A percentile compares a stretch with the other conserved stretches of the same genome.
Evolutionary conservation across 2,113 vertebrate genomes (phyloP).

Genomic region (Natator depressus): DNA sequence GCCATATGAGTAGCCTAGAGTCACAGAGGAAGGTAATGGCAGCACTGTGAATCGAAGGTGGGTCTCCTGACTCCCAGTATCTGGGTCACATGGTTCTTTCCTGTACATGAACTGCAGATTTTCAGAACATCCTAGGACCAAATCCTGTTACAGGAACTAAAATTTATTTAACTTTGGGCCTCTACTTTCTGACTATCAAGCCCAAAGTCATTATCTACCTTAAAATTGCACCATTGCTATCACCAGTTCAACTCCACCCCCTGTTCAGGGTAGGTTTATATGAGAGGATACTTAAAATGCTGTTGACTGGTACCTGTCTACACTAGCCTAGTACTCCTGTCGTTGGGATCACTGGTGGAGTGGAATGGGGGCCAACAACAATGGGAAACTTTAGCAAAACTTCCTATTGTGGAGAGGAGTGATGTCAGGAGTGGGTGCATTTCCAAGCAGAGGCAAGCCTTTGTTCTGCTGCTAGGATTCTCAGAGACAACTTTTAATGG

Average conservation of each 20-base stretch:
- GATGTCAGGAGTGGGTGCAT: not conserved
- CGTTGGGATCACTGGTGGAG: not conserved
- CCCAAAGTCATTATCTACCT: not conserved
- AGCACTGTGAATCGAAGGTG: not conserved
- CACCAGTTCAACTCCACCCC: not conserved
- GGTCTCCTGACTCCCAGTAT: not conserved
- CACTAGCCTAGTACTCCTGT: not conserved
- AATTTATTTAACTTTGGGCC: not conserved
- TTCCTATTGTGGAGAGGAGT: not conserved
- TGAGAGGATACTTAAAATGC: not conserved
- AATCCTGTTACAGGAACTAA: not conserved
- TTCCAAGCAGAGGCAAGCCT: not conserved
- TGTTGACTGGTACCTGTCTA: not conserved
- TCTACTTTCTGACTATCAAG: not conserved
- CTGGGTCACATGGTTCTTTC: not conserved
- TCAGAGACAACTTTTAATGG: not conserved
- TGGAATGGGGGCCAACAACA: not conserved
- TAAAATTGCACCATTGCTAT: not conserved
- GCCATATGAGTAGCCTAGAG: not conserved
- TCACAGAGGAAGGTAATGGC: not conserved
- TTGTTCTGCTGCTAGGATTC: not conserved
- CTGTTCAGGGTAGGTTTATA: rapidly evolving
- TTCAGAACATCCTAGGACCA: rapidly evolving
- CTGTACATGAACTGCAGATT: not conserved
- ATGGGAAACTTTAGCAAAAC: not conserved